Base-by-base conservation (phyloP, 2,113 vertebrate genomes). In the Anolis carolinensis region DNA sequence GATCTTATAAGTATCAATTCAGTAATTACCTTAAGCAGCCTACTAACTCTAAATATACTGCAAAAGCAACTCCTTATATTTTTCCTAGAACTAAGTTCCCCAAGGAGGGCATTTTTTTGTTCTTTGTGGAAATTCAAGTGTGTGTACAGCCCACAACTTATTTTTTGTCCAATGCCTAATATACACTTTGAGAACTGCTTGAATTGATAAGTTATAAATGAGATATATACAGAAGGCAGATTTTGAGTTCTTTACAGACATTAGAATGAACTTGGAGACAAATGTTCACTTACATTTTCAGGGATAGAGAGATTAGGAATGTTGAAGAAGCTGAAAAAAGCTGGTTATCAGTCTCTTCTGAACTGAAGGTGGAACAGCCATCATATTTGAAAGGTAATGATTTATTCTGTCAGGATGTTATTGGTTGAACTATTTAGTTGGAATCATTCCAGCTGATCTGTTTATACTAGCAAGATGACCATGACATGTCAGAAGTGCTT, bases 331-430 rank as follows among this genome's bases (percentile, higher is more conserved):
- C 62, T 50, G 48, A 83, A 88, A 85, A 67, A 81, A 84, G 0
- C n/a, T 84, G 55, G 27, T 74, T 84, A 79, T 52, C 62, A 23
- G 32, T 90, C 21, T 70, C 82, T n/a, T 50, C 87, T 59, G 59
- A 74, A 1, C 1, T 87, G 71, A 79, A 91, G 82, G 81, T 86
- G 89, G 86, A 89, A 79, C 90, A 80, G 32, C 52, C 21, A 80
- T 14, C 88, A 21, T 65, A 65, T 83, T 80, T 27, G 87, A 80
- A 91, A 93, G 89, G 90, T 92, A 91, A 93, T 65, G 50, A 50
- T 20, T 50, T 20, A 32, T 55, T 34, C 36, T 81, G 44, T 44
- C 78, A 70, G 30, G 65, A 63, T 72, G 16, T 72, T 78, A 25
- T 30, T 86, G 34, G 14, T 44, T 13, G 30, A n/a, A 81, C 36